These are phyloP conservation scores for Condylura cristata DNA, from an alignment of 2,113 vertebrate species.

Conservation along the genomic window DNA sequence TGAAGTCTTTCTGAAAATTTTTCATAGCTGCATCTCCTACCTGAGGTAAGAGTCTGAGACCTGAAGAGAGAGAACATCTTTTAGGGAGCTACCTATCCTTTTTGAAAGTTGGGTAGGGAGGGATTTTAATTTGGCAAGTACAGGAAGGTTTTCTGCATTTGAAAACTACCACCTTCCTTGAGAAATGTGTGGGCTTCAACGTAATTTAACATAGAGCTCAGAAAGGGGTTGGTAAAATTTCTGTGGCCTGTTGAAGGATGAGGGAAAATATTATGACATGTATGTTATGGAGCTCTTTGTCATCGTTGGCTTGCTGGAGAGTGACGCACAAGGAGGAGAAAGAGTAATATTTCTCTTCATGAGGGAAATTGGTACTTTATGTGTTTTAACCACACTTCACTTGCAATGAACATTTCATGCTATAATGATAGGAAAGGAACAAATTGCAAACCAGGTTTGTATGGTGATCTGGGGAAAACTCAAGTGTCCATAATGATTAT, in stretches of 20 bases:
- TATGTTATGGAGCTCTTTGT: neutral
- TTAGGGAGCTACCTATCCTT: neutral
- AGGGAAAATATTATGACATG: neutral
- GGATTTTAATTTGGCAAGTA: neutral
- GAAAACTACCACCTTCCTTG: neutral
- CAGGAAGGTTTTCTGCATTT: neutral
- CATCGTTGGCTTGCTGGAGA: neutral
- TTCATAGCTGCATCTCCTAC: neutral
- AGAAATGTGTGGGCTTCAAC: neutral
- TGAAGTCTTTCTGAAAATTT: neutral
- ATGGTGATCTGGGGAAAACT: neutral
- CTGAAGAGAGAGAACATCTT: neutral
- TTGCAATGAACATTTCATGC: neutral
- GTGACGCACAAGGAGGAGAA: neutral
- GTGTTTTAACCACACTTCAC: neutral
- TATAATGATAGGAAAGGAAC: neutral
- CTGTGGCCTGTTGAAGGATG: neutral
- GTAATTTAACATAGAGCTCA: neutral
- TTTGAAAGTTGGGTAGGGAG: neutral
- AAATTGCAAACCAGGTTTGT: neutral
- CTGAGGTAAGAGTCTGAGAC: neutral
- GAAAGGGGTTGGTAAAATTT: neutral
- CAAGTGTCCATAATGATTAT: neutral
- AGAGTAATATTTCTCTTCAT: neutral
- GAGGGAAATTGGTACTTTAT: neutral